Base-by-base conservation (phyloP, 1,140 invertebrate genomes). In the Pantala flavescens region DNA sequence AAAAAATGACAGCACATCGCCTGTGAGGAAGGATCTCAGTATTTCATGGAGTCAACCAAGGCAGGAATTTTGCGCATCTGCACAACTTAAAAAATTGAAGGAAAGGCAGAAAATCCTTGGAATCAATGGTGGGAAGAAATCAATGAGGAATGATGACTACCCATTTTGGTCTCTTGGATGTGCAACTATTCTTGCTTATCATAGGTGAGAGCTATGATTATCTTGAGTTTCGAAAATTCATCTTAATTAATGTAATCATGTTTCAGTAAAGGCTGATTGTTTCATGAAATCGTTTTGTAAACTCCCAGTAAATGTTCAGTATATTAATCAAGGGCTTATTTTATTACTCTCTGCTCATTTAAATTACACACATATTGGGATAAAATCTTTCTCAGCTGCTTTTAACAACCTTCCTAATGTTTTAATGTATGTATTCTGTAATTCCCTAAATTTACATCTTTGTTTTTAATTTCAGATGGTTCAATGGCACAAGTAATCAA, bases 11-110 rank as follows among this genome's bases (percentile, higher is more conserved):
- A 19, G 12, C 49, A 63, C 49, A 63, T 21, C 49, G 2, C 28
- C 28, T 5, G 28, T 63, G 12, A 63, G n/a, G 16, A 63, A 16
- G 5, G 49, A 63, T 14, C 3, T 63, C n/a, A 63, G n/a, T 21
- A 63, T 63, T 3, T 63, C 49, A 63, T 63, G 49, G 49, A 63
- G 49, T 63, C 49, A 63, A 63, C 49, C 49, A 63, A 63, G n/a
- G 12, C 14, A 63, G 12, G 49, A 63, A 63, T 63, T 63, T 63
- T 63, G 16, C 12, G 14, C 49, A 63, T 63, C n/a, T 63, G 14
- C 49, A 7, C 49, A 63, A 63, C 14, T 63, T 16, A 63, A 63
- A 21, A 63, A 14, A 63, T 19, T 63, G n/a, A 63, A 63, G 12
- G 49, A 63, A 21, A 63, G 12, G 49, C 49, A 63, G 12, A 16